phyloP scores from a whole-genome alignment of 2,888 invertebrate species.

The Acrocyrtus sp. region DNA sequence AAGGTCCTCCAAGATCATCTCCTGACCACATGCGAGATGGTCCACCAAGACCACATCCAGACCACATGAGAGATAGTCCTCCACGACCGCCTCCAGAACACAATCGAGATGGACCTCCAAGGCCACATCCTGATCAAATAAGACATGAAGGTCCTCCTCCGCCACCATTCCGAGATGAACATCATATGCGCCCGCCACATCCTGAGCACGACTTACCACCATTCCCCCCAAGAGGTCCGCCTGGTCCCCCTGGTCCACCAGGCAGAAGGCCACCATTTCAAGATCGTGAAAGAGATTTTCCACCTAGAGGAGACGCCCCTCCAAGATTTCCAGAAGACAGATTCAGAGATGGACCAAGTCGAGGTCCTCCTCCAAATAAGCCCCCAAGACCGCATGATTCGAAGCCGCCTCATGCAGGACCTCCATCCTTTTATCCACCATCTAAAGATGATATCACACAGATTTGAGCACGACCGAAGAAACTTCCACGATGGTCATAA shows the following conservation, averaged over 20 bases:
- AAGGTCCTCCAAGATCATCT: conserved; percentile 6
- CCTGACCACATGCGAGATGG: conserved; percentile 7
- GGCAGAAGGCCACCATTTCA: conserved; percentile 21
- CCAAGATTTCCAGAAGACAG: conserved; percentile 10
- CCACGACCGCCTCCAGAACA: not conserved
- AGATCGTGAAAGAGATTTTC: conserved; percentile 15
- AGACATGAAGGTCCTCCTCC: not conserved
- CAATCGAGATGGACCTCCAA: not conserved
- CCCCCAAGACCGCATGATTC: not conserved
- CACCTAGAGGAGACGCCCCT: not conserved
- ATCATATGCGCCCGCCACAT: conserved; percentile 11
- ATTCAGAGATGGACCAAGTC: conserved; percentile 18
- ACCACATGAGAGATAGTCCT: not conserved
- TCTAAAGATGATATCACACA: conserved; percentile 5
- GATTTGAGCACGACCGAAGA: conserved; percentile 12
- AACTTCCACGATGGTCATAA: conserved; percentile 8
- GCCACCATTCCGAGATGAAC: not conserved
- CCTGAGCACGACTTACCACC: conserved; percentile 2
- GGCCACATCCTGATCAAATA: too few relatives aligned
- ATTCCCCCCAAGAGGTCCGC: conserved; percentile 14
- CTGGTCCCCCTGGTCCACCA: conserved; percentile 15
- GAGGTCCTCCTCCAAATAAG: not conserved
- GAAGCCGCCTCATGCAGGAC: too few relatives aligned
- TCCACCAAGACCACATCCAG: too few relatives aligned
- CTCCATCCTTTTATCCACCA: conserved; percentile 23